A percentile compares a stretch with the other conserved stretches of the same genome.
These are phyloP conservation scores for Takifugu ocellatus DNA, from an alignment of 2,797 vertebrate species.

Conservation along the genomic window DNA sequence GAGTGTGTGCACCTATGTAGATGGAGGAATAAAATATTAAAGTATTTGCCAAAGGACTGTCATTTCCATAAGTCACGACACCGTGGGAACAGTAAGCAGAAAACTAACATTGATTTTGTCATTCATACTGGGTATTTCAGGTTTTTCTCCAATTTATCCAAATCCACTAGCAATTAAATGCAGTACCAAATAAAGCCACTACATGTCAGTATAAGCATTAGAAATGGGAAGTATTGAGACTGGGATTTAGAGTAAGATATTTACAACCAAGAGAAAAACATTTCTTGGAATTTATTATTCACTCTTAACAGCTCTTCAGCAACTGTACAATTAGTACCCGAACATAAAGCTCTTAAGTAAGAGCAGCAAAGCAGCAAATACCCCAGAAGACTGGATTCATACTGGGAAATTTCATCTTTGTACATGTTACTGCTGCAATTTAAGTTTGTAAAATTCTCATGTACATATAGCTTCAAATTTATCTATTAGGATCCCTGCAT, in stretches of 20 bases:
- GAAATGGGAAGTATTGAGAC: not conserved
- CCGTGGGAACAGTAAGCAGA: no score
- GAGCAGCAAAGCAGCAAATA: conserved; percentile 95
- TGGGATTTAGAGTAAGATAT: no score
- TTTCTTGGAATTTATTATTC: conserved; percentile 83
- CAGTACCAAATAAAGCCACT: conserved; percentile 42
- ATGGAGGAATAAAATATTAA: no score
- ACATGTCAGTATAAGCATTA: conserved; percentile 33
- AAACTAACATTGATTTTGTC: no score
- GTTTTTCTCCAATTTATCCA: not conserved
- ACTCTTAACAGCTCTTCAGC: conserved; percentile 66
- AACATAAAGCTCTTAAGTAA: conserved; percentile 87
- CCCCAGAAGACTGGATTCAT: conserved; percentile 88
- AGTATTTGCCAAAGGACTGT: no score
- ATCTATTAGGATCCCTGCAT: conserved; percentile 95
- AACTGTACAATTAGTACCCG: conserved; percentile 90
- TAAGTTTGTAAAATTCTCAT: conserved; percentile 86
- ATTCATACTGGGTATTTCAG: no score
- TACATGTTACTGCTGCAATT: conserved; percentile 91
- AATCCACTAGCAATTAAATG: not conserved
- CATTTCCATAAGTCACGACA: no score
- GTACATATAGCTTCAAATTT: conserved; percentile 92
- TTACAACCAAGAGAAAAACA: conserved; percentile 35
- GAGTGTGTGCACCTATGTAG: no score
- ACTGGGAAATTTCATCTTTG: conserved; percentile 85